Conservation (phyloP, 2,113 vertebrate genomes). For the Carassius carassius region DNA sequence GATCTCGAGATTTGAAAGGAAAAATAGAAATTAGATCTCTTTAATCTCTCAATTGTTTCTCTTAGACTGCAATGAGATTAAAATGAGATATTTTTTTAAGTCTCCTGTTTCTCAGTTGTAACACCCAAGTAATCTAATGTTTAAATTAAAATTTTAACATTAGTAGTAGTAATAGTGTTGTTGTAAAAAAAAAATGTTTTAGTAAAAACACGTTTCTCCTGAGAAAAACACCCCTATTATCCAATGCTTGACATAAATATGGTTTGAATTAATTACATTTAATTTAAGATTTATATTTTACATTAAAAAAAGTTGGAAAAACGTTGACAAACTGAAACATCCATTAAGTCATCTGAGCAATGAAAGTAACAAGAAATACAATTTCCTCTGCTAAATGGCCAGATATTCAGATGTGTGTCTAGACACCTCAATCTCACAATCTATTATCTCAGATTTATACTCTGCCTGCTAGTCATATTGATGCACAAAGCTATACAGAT, state of each 20-base stretch:
- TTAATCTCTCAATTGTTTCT: slow-evolving; percentile 6
- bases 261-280: no score
- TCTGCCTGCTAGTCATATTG: slow-evolving; percentile 7
- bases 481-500: background rate
- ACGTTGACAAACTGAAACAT: background rate
- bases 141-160: background rate
- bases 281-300: no score
- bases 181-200: no score
- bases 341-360: background rate
- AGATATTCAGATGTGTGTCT: slow-evolving; percentile 17
- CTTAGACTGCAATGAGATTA: background rate
- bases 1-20: background rate
- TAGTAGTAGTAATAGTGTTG: no score
- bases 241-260: no score
- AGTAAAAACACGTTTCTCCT: no score
- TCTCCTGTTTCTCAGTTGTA: background rate
- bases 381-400: slow-evolving; percentile 5
- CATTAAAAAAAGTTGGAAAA: background rate
- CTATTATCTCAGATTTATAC: background rate
- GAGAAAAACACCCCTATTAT: no score
- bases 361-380: background rate
- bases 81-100: background rate
- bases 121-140: background rate
- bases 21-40: slow-evolving; percentile 10
- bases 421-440: background rate